Percentiles rank a stretch among this genome's conserved stretches.
phyloP scores from a whole-genome alignment of 2,797 vertebrate species.

The Vultur gryphus region DNA sequence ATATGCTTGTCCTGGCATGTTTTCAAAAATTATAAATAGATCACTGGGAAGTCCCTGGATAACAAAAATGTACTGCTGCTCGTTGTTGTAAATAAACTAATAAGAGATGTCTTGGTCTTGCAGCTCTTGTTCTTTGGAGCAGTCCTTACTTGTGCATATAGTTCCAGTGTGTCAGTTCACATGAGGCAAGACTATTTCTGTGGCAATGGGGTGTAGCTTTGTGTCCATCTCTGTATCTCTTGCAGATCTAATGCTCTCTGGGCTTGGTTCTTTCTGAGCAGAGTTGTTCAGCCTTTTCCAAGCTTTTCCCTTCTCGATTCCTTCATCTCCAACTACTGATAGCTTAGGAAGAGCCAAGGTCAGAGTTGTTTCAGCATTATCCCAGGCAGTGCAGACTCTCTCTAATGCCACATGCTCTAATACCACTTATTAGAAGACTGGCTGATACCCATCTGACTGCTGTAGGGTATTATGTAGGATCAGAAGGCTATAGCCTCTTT shows the following conservation, averaged over 20 bases:
- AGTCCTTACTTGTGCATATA: not conserved
- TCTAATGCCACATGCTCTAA: not conserved
- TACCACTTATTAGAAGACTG: not conserved
- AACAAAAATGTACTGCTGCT: slow-evolving; percentile 14
- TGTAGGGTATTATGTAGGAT: not conserved
- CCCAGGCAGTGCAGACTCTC: not conserved
- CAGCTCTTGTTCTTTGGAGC: not conserved
- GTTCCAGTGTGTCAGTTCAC: not conserved
- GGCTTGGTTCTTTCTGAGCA: not conserved
- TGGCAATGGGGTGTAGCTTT: not conserved
- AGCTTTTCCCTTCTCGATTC: not conserved
- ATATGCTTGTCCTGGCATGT: slow-evolving; percentile 40
- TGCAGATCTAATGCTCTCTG: not conserved
- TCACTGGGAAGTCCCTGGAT: slow-evolving; percentile 46
- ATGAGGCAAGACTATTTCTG: not conserved
- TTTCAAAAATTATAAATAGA: slow-evolving; percentile 65
- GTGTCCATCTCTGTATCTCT: not conserved
- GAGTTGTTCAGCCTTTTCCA: not conserved
- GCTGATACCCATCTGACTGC: not conserved
- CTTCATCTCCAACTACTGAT: not conserved
- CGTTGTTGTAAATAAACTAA: slow-evolving; percentile 30
- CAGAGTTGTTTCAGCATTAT: not conserved
- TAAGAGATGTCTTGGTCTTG: not conserved
- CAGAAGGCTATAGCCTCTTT: not conserved
- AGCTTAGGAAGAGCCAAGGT: not conserved